phyloP scores from a whole-genome alignment of 2,113 vertebrate species.

The Gambusia holbrooki region DNA sequence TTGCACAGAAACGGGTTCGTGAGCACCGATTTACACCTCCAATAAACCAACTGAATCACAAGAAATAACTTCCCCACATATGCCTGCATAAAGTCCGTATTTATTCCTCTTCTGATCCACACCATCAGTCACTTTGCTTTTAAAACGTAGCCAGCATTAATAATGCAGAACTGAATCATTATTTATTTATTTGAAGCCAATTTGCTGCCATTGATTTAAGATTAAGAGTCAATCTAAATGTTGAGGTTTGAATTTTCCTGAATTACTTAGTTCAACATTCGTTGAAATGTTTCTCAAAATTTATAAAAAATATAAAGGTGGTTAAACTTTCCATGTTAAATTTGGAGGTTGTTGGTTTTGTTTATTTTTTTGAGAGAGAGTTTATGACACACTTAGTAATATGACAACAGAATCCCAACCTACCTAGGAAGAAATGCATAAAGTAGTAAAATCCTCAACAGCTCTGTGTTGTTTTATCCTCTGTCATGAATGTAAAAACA shows the following conservation, averaged over 20 bases:
- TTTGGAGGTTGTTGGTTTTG: background rate
- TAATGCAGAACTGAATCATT: conserved; percentile 28
- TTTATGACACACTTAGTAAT: background rate
- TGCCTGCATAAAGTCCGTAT: conserved; percentile 8
- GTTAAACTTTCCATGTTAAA: background rate
- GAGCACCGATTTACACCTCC: background rate
- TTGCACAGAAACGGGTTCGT: conserved; percentile 11
- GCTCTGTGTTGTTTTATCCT: background rate
- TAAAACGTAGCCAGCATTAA: conserved; percentile 19
- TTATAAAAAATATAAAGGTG: background rate
- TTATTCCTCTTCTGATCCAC: conserved; percentile 17
- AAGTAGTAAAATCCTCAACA: background rate
- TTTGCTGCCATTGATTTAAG: background rate
- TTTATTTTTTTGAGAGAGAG: background rate
- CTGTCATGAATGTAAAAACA: conserved; percentile 27
- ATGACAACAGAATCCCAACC: background rate
- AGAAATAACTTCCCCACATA: conserved; percentile 16
- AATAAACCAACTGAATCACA: conserved; percentile 22
- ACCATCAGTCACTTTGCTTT: conserved; percentile 14
- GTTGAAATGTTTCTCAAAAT: background rate
- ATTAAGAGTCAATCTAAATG: background rate
- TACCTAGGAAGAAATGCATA: background rate
- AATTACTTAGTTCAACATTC: background rate
- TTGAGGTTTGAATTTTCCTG: conserved; percentile 5
- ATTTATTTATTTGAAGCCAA: conserved; percentile 10